Conservation (phyloP, 2,797 vertebrate species). For the Sebastes oblongus region DNA sequence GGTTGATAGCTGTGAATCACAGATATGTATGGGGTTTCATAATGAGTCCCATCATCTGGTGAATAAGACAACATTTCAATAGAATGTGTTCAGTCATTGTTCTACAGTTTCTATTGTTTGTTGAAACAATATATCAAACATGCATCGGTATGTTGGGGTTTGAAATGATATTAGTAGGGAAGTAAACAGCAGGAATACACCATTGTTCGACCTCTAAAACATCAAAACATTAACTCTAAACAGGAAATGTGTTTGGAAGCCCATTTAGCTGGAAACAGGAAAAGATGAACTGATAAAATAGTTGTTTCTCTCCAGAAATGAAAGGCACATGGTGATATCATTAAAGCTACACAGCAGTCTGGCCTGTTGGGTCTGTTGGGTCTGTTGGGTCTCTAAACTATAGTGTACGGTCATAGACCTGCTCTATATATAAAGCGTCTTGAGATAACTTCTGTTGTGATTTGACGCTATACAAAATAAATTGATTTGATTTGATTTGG, state of each 20-base stretch:
- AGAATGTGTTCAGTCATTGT: conserved; percentile 21
- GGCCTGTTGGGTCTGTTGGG: no score
- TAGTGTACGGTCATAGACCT: no score
- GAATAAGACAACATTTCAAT: not conserved
- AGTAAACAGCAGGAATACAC: conserved; percentile 51
- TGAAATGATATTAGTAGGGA: conserved; percentile 52
- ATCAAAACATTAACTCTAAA: conserved; percentile 58
- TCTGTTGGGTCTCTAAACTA: no score
- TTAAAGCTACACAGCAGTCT: conserved; percentile 17
- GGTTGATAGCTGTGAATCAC: not conserved
- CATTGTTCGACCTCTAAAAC: conserved; percentile 56
- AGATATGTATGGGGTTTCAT: conserved; percentile 9
- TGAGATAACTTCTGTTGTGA: no score
- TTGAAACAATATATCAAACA: conserved; percentile 33
- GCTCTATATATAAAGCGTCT: no score
- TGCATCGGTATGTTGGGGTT: not conserved
- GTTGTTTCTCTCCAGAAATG: conserved; percentile 26
- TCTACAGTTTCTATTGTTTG: conserved; percentile 34
- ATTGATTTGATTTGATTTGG: no score
- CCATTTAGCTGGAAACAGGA: conserved; percentile 43
- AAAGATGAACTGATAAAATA: conserved; percentile 44
- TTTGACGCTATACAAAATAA: no score
- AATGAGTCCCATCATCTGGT: conserved; percentile 4
- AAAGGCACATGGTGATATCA: conserved; percentile 54
- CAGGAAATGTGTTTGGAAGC: conserved; percentile 63